A percentile compares a stretch with the other conserved stretches of the same genome.
phyloP scores from a whole-genome alignment of 2,888 invertebrate species.

The Nasonia oneida region DNA sequence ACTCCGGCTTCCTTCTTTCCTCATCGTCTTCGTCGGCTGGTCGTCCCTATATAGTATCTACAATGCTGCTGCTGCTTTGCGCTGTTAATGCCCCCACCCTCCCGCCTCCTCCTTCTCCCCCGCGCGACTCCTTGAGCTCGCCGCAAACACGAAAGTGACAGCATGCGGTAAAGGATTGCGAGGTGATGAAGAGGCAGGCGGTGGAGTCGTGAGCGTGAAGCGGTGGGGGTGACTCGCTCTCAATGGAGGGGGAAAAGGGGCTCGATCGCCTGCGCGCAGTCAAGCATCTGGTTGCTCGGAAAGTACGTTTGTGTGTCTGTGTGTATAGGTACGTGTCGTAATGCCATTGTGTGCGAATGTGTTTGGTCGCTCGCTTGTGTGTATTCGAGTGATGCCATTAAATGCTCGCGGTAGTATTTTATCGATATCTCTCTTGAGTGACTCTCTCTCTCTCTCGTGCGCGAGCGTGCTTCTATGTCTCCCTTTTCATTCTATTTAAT shows the following conservation, averaged over 20 bases:
- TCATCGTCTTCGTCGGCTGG: not conserved
- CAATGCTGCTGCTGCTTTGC: slow-evolving; percentile 11
- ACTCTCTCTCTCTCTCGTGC: slow-evolving; percentile 20
- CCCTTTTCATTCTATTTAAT: slow-evolving; percentile 40
- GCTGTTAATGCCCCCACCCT: not conserved
- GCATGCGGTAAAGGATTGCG: slow-evolving; percentile 64
- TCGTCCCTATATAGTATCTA: not conserved
- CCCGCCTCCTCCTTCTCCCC: not conserved
- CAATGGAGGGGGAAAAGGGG: slow-evolving; percentile 3
- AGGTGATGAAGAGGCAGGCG: slow-evolving; percentile 56
- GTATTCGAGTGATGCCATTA: slow-evolving; percentile 52
- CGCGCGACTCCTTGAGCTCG: slow-evolving; percentile 61
- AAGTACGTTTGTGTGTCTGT: not conserved
- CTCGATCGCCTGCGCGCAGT: slow-evolving; percentile 48
- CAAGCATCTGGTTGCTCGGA: slow-evolving; percentile 54
- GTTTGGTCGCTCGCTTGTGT: not conserved
- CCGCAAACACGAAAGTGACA: slow-evolving; percentile 72
- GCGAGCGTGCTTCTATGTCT: not conserved
- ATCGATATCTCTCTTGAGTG: slow-evolving; percentile 57
- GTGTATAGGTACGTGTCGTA: not conserved
- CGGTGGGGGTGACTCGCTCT: not conserved
- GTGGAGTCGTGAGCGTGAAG: slow-evolving; percentile 1
- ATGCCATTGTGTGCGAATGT: slow-evolving; percentile 2
- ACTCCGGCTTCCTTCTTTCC: slow-evolving; percentile 41
- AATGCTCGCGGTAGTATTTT: slow-evolving; percentile 55